Evolutionary conservation across 2,113 vertebrate genomes (phyloP).

Genomic region (Oreochromis tanganicae): DNA sequence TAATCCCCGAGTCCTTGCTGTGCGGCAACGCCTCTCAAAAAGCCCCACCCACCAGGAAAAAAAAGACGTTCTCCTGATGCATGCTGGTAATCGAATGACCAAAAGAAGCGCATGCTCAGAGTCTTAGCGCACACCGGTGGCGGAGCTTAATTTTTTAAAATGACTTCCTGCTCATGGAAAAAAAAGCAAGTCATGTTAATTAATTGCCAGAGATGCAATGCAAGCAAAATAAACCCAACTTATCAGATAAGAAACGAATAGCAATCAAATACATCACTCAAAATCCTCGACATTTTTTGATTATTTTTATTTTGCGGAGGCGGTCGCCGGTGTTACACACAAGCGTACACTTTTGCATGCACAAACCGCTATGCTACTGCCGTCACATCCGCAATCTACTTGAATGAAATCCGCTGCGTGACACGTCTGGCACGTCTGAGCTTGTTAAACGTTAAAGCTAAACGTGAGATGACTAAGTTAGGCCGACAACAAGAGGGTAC

Average conservation of each 20-base stretch:
- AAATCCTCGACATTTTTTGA: neutral
- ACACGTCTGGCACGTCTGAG: neutral
- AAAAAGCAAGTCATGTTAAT: rapidly evolving
- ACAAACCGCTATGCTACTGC: neutral
- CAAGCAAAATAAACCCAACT: no score
- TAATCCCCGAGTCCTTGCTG: neutral
- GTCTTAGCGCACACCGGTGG: rapidly evolving
- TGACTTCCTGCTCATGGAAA: neutral
- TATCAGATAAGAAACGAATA: neutral
- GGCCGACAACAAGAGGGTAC: neutral
- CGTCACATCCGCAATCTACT: conserved; percentile 32
- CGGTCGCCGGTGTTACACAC: rapidly evolving
- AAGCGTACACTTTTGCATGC: neutral
- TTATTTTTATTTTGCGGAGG: neutral
- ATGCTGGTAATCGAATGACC: neutral
- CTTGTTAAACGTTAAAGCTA: neutral
- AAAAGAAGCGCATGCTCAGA: neutral
- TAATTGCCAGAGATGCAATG: neutral
- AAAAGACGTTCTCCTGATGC: neutral
- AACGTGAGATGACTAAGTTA: neutral
- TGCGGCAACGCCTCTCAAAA: conserved; percentile 58
- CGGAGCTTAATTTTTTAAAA: neutral
- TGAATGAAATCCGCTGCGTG: conserved; percentile 33
- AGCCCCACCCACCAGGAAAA: conserved; percentile 30
- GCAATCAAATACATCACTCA: neutral